phyloP scores from a whole-genome alignment of 2,888 invertebrate genomes.

The Oxyscelio sp. region DNA sequence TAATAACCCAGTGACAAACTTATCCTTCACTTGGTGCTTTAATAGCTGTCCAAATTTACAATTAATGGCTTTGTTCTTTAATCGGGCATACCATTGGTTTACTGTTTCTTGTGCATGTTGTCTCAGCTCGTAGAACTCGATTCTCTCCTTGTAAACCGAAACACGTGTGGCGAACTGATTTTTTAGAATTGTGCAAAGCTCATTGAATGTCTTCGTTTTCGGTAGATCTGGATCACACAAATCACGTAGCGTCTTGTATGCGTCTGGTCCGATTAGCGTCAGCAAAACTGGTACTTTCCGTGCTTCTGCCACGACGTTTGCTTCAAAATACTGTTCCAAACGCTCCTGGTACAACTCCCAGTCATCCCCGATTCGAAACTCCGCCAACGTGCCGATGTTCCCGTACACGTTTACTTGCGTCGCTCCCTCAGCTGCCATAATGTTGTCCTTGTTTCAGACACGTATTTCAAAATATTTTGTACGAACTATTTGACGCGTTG shows the following conservation, averaged over 20 bases:
- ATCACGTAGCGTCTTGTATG: conserved; percentile 65
- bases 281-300: conserved; percentile 64
- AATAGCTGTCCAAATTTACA: conserved; percentile 68
- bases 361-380: conserved; percentile 59
- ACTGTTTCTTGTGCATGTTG: conserved; percentile 43
- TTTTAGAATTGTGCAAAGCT: conserved; percentile 62
- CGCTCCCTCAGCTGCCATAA: too few species aligned
- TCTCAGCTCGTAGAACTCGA: conserved; percentile 65
- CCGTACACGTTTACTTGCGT: too few species aligned
- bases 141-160: conserved; percentile 59
- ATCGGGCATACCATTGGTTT: conserved; percentile 77
- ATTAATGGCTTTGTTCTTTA: conserved; percentile 77
- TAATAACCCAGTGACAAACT: conserved; percentile 68
- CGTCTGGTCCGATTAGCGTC: conserved; percentile 60
- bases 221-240: conserved; percentile 66
- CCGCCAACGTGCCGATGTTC: conserved; percentile 55
- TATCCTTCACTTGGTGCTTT: conserved; percentile 77
- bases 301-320: conserved; percentile 60
- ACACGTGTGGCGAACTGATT: conserved; percentile 44
- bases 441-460: too few species aligned
- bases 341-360: conserved; percentile 68
- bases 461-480: too few species aligned
- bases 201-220: conserved; percentile 46
- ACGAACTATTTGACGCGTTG: too few species aligned
- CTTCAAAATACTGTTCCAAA: conserved; percentile 66